Base-by-base conservation (phyloP, 2,797 vertebrate species). In the Pangasius larnaudii region DNA sequence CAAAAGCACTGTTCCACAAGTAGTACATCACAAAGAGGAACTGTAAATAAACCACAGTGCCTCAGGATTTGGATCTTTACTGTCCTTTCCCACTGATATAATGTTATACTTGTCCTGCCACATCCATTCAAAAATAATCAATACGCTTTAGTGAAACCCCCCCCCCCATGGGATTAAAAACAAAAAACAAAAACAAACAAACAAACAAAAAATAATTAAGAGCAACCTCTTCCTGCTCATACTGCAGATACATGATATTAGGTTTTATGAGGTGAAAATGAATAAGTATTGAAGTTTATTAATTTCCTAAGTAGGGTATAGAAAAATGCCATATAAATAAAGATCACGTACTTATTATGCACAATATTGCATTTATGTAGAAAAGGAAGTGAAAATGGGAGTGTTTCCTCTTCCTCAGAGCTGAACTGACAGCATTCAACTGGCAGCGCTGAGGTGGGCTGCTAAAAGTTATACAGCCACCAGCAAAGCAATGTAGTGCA, bases 31-130 rank as follows among this genome's bases (percentile, higher is more conserved):
- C 14, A 84, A 84, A 88, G 5, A 63, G 67, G 51, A 42, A 19
- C 30, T 36, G 51, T 78, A 77, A 89, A 77, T 67, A 88, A 87
- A 84, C 65, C 75, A 67, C 36, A 75, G 49, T 24, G 10, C 71
- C 61, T 84, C 6, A 58, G 74, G 87, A 49, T 61, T 87, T 88
- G 89, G 83, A 90, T 87, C 91, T 89, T 88, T 84, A 85, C 8
- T 5, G 78, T 10, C 85, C 85, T 90, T 89, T 83, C 74, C 82
- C 86, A 87, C 53, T 11, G 46, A 24, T 84, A n/a, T 61, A 65
- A 71, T n/a, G 74, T 39, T 88, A 89, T 90, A 85, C 89, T 63
- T 87, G 85, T 85, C 88, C 53, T 30, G 81, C 72, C 53, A 61
- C 63, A 78, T 49, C 72, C 85, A 89, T 61, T 85, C 61, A 88